phyloP scores from a whole-genome alignment of 2,888 invertebrate genomes.

The Uloborus plumipes region DNA sequence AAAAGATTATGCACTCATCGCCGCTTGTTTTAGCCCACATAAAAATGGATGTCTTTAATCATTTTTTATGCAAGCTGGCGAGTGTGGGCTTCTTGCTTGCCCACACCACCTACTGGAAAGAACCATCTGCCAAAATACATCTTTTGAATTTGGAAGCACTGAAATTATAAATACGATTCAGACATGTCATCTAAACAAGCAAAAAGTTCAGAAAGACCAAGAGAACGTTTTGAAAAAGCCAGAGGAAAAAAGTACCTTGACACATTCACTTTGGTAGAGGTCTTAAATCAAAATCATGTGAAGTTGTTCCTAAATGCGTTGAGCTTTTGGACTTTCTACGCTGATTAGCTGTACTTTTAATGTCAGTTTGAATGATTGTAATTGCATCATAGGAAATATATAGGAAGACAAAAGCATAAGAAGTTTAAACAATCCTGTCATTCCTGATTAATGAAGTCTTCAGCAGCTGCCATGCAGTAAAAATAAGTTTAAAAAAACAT shows the following conservation, averaged over 20 bases:
- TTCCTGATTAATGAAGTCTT: no score
- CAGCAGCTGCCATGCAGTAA: no score
- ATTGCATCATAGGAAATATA: neutral
- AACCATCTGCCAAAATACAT: constrained; percentile 11
- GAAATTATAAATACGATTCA: no score
- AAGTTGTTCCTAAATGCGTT: neutral
- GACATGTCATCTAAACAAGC: no score
- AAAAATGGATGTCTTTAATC: no score
- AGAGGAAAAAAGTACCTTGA: neutral
- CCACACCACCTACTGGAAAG: constrained; percentile 20
- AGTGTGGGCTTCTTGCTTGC: neutral
- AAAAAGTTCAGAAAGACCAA: neutral
- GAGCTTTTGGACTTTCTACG: neutral
- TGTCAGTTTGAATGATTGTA: neutral
- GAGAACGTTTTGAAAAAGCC: neutral
- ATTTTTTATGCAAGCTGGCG: neutral
- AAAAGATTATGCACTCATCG: no score
- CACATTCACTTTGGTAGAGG: neutral
- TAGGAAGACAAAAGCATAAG: neutral
- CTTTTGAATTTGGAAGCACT: no score
- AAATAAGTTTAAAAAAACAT: no score
- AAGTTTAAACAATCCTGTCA: neutral
- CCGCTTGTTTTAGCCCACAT: no score
- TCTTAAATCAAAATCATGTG: constrained; percentile 3
- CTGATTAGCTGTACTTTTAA: neutral